Evolutionary conservation across 2,888 invertebrate genomes (phyloP).

Genomic region (Agonopterix arenella): DNA sequence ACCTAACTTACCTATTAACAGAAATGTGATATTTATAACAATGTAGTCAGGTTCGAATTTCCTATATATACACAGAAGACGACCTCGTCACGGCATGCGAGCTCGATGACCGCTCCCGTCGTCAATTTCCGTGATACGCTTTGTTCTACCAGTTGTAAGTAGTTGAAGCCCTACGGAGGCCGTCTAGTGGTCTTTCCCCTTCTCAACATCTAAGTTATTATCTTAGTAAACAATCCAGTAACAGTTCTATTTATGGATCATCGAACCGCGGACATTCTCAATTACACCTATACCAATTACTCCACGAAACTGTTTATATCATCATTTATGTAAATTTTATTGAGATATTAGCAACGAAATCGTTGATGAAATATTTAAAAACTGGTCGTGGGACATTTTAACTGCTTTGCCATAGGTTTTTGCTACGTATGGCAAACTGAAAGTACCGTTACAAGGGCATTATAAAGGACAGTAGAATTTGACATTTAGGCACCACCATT

Average conservation of each 20-base stretch:
- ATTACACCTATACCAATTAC: conserved; percentile 6
- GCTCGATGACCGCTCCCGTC: conserved; percentile 11
- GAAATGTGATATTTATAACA: no score
- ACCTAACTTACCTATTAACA: no score
- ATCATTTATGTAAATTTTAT: conserved; percentile 16
- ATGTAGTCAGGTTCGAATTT: background rate
- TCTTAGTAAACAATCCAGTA: conserved; percentile 25
- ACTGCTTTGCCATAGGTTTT: background rate
- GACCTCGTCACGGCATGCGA: conserved; percentile 7
- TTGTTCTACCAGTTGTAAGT: conserved; percentile 31
- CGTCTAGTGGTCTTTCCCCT: conserved; percentile 55
- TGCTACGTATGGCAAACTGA: background rate
- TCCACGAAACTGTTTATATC: conserved; percentile 12
- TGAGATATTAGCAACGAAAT: background rate
- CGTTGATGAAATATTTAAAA: background rate
- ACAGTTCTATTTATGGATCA: conserved; percentile 16
- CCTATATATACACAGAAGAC: background rate
- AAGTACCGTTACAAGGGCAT: no score
- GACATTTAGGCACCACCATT: no score
- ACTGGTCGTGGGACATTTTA: background rate
- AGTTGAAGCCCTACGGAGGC: conserved; percentile 38
- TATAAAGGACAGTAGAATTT: no score
- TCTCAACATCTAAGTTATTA: conserved; percentile 20
- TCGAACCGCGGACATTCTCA: conserved; percentile 1
- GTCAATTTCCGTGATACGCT: conserved; percentile 40